Conservation (phyloP, 2,113 vertebrate species). For the Heliornis fulica region DNA sequence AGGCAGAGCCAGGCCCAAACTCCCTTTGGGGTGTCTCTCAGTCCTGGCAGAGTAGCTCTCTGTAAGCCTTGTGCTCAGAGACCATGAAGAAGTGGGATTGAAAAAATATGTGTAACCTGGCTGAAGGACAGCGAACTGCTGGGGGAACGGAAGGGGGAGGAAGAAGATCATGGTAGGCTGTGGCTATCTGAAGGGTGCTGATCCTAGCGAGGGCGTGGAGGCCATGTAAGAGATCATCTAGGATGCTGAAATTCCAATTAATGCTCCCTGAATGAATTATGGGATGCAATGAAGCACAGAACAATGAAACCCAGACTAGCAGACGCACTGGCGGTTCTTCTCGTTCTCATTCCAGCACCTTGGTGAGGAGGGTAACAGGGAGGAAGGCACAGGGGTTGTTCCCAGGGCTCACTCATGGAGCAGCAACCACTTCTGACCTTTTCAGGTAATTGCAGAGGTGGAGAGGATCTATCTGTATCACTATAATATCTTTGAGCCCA, state of each 20-base stretch:
- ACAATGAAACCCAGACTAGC: not conserved
- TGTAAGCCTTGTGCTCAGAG: conserved; percentile 18
- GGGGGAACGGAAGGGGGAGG: not conserved
- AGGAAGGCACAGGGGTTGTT: not conserved
- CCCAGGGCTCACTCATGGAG: not conserved
- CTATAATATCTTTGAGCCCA: not conserved
- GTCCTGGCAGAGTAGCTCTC: not conserved
- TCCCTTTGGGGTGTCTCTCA: conserved; percentile 25
- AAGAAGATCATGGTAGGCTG: not conserved
- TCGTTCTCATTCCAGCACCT: not conserved
- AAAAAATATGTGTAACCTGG: conserved; percentile 57
- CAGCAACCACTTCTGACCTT: not conserved
- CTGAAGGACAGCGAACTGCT: conserved; percentile 31
- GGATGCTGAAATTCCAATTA: not conserved
- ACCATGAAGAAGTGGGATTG: conserved; percentile 2
- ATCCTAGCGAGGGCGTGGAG: fast-evolving
- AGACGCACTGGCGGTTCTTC: not conserved
- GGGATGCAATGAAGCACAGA: not conserved
- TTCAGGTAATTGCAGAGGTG: not conserved
- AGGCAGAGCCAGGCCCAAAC: conserved; percentile 1
- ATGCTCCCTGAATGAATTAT: not conserved
- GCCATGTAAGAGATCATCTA: not conserved
- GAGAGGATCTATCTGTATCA: not conserved
- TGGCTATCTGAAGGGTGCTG: not conserved
- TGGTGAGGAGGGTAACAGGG: fast-evolving